phyloP scores from a whole-genome alignment of 2,888 invertebrate genomes.

The Lamellibrachia satsuma region DNA sequence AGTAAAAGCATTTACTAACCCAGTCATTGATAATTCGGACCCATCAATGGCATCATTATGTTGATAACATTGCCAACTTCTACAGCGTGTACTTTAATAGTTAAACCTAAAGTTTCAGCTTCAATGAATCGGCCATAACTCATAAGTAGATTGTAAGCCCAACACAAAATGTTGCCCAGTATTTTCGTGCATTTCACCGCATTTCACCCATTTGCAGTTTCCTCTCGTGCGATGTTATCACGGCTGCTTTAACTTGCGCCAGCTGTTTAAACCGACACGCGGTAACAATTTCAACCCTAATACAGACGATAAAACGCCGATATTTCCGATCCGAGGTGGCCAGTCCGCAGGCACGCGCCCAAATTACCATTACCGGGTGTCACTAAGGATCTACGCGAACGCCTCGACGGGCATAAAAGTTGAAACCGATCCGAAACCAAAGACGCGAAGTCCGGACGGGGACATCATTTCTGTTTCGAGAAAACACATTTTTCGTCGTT shows the following conservation, averaged over 20 bases:
- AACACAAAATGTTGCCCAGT: background rate
- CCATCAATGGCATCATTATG: background rate
- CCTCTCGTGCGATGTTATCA: background rate
- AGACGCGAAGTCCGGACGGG: background rate
- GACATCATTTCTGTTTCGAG: background rate
- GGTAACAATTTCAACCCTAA: background rate
- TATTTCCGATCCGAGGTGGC: background rate
- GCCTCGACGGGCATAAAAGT: background rate
- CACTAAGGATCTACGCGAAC: background rate
- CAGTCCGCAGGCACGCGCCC: background rate
- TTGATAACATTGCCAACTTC: background rate
- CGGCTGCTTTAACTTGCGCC: background rate
- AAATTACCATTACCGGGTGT: conserved; percentile 6
- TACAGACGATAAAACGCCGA: background rate
- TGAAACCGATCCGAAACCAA: background rate
- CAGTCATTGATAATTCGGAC: background rate
- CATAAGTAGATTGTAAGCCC: background rate
- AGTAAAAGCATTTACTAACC: background rate
- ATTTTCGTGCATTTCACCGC: background rate
- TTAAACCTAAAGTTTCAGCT: background rate
- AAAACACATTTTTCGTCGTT: background rate
- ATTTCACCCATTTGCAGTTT: background rate
- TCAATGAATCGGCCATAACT: too few species aligned
- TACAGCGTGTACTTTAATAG: too few species aligned
- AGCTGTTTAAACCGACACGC: background rate